Evolutionary conservation across 2,797 vertebrate species (phyloP).

Genomic region (Chiloscyllium punctatum): DNA sequence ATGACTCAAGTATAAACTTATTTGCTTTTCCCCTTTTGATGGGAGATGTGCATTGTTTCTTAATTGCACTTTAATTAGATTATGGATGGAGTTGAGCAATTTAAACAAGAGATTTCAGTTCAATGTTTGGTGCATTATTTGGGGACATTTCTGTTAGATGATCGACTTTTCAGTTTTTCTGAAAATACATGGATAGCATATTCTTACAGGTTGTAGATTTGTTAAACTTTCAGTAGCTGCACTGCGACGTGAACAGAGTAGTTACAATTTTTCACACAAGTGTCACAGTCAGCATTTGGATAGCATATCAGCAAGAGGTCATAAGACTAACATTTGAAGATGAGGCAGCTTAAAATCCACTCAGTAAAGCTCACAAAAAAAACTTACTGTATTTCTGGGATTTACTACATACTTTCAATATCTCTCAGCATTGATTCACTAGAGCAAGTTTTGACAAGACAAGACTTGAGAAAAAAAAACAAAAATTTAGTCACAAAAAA

Average conservation of each 20-base stretch:
- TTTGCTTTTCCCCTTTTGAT: neutral
- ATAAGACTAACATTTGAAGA: too few species aligned
- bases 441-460: neutral
- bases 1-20: neutral
- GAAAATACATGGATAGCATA: too few species aligned
- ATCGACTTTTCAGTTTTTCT: neutral
- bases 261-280: neutral
- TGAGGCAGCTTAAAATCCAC: neutral
- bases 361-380: neutral
- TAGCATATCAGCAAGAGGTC: neutral
- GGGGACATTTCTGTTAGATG: neutral
- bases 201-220: neutral
- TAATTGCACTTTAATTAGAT: neutral
- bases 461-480: neutral
- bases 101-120: neutral
- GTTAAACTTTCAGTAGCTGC: neutral
- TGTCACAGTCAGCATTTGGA: neutral
- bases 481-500: slow-evolving; percentile 1
- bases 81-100: too few species aligned
- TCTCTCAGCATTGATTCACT: neutral
- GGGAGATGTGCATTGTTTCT: neutral
- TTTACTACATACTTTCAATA: neutral
- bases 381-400: neutral
- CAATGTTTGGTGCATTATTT: neutral
- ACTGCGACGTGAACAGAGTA: neutral